A percentile compares a stretch with the other conserved stretches of the same genome.
These are phyloP conservation scores for Epistrophe grossulariae DNA, from an alignment of 2,888 invertebrate species.

Conservation along the genomic window DNA sequence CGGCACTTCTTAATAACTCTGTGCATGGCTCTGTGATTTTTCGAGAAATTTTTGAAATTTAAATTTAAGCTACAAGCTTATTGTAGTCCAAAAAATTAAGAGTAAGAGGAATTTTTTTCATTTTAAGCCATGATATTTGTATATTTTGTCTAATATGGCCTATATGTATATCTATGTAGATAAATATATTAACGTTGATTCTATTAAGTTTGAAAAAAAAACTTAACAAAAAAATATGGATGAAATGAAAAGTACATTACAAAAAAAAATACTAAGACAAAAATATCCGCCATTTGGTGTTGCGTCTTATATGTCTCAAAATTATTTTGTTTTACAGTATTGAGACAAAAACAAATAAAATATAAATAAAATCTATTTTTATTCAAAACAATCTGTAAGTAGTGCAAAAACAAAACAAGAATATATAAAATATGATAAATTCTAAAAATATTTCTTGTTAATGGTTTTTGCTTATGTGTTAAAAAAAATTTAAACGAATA, in stretches of 20 bases:
- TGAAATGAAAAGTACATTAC: not conserved
- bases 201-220: no score
- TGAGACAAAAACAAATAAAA: not conserved
- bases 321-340: not conserved
- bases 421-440: not conserved
- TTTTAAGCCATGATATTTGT: no score
- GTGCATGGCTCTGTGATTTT: no score
- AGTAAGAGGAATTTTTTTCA: no score
- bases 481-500: not conserved
- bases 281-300: not conserved
- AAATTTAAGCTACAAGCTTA: no score
- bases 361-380: slow-evolving; percentile 10
- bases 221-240: not conserved
- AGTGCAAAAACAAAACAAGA: slow-evolving; percentile 9
- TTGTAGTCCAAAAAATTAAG: no score
- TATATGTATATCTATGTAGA: no score
- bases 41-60: no score
- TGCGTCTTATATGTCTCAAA: not conserved
- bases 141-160: no score
- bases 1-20: no score
- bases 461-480: not conserved
- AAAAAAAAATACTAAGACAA: not conserved
- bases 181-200: no score
- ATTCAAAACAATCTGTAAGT: not conserved
- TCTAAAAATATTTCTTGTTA: slow-evolving; percentile 28